Base-by-base conservation (phyloP, 2,797 vertebrate species). In the Pipistrellus pipistrellus region DNA sequence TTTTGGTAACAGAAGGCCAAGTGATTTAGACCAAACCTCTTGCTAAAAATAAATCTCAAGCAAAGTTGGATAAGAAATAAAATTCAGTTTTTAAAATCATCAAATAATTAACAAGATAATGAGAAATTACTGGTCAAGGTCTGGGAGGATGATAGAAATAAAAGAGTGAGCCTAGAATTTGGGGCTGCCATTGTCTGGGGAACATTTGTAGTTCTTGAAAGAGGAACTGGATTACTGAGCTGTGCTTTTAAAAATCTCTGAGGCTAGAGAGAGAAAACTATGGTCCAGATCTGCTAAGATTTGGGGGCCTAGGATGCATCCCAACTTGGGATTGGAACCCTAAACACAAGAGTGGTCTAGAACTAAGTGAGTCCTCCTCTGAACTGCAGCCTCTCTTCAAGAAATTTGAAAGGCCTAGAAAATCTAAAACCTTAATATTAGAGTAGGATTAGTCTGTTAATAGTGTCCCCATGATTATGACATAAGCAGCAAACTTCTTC, bases 81-180 rank as follows among this genome's bases (percentile, higher is more conserved):
- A 75, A 80, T 85, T 76, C n/a, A 46, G 23, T 46, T 91, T 88
- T 88, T 59, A 88, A 84, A 84, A 77, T 86, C 27, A 71, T 15
- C 23, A 71, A 85, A 85, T 59, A 17, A 72, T 53, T 73, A 25
- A 62, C n/a, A 83, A 41, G n/a, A 9, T 55, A 4, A 35, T 57
- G 66, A 80, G 35, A 35, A 21, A 57, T 78, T 93, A 38, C 10
- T 66, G 17, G 30, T 41, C 32, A n/a, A 32, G 25, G 23, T 87
- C n/a, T 23, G 15, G 35, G 55, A 85, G 48, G 48, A 35, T 78
- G 15, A 68, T 8, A n/a, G 38, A 64, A 64, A 83, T 69, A 38
- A 71, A 69, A 78, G 21, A 46, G 11, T 17, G 18, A 76, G 15
- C 32, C 18, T 66, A 10, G 23, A 27, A 8, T 9, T 62, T 20